A percentile compares a stretch with the other conserved stretches of the same genome.
Evolutionary conservation across 2,113 vertebrate species (phyloP).

Genomic region (Corythornis vintsioides): DNA sequence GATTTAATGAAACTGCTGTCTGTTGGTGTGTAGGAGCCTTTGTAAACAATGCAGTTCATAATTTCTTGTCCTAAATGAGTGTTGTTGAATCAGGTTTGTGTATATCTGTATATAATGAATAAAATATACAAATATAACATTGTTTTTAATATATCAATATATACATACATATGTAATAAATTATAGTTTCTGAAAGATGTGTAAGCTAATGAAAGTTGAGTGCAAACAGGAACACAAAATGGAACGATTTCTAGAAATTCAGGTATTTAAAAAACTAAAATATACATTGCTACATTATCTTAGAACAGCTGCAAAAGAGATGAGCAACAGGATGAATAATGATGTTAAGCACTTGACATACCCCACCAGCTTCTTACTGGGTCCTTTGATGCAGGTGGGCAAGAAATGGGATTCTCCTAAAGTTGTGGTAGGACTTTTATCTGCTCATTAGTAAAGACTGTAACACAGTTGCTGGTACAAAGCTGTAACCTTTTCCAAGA

Average conservation of each 20-base stretch:
- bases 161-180: not conserved
- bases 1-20: slow-evolving; percentile 24
- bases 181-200: not conserved
- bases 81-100: not conserved
- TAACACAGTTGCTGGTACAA: not conserved
- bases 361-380: not conserved
- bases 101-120: not conserved
- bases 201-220: not conserved
- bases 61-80: not conserved
- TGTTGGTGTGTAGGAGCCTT: not conserved
- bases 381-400: not conserved
- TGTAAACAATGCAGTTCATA: not conserved
- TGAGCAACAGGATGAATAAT: not conserved
- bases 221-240: not conserved
- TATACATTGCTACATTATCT: not conserved
- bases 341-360: not conserved
- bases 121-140: not conserved
- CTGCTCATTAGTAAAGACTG: not conserved
- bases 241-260: not conserved
- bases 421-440: not conserved
- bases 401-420: not conserved
- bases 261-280: not conserved
- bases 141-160: not conserved
- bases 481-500: not conserved
- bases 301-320: not conserved